phyloP scores from a whole-genome alignment of 2,113 vertebrate genomes.

The Osmerus mordax region DNA sequence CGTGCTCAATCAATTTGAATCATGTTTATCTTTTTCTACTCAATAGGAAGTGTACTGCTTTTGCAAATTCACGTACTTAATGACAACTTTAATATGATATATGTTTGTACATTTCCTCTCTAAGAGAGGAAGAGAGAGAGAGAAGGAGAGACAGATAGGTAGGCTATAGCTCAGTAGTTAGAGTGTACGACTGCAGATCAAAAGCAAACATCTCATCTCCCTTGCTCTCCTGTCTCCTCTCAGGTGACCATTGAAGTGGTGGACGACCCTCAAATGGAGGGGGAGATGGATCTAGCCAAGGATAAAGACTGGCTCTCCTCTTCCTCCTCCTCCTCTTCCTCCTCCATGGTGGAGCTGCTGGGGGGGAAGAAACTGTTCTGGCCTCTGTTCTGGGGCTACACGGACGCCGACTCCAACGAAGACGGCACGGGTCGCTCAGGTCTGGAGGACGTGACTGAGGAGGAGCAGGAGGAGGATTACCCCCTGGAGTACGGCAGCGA shows the following conservation, averaged over 20 bases:
- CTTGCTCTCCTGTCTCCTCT: not conserved
- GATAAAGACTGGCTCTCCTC: constrained; percentile 80
- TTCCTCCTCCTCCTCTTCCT: constrained; percentile 62
- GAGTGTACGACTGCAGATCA: not conserved
- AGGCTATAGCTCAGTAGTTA: constrained; percentile 29
- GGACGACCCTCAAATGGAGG: constrained; percentile 82
- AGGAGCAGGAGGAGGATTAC: constrained; percentile 73
- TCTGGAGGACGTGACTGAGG: constrained; percentile 58
- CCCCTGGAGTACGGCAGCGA: constrained; percentile 80
- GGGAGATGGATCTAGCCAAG: constrained; percentile 83
- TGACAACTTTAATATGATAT: constrained; percentile 51
- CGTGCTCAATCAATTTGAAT: too few relatives aligned
- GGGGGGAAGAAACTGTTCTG: constrained; percentile 84
- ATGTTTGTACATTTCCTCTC: constrained; percentile 42
- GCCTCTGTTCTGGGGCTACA: constrained; percentile 89
- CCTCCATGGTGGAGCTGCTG: constrained; percentile 74
- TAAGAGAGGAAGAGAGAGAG: constrained; percentile 17
- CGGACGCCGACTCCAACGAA: constrained; percentile 69
- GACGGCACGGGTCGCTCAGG: constrained; percentile 62
- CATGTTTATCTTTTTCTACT: too few relatives aligned
- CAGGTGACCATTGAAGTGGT: constrained; percentile 90
- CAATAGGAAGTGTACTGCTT: too few relatives aligned
- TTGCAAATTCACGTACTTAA: too few relatives aligned
- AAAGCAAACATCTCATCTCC: not conserved
- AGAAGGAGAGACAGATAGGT: constrained; percentile 18